phyloP scores from a whole-genome alignment of 2,113 vertebrate species.

The Sylvicapra grimmia region DNA sequence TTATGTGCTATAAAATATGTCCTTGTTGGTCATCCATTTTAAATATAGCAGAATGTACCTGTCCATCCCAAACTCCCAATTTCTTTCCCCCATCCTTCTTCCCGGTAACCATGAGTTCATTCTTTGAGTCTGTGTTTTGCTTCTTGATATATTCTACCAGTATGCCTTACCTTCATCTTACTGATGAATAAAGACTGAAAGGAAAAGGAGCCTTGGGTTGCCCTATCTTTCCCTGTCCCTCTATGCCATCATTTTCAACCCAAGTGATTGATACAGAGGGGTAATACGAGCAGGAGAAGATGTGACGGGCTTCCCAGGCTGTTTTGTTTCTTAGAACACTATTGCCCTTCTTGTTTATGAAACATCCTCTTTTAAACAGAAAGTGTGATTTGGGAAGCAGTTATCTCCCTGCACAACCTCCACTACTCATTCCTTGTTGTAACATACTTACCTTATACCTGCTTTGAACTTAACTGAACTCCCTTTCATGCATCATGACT shows the following conservation, averaged over 20 bases:
- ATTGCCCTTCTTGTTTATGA: background rate
- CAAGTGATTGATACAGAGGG: background rate
- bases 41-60: background rate
- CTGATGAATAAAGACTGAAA: background rate
- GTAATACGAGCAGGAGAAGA: background rate
- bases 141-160: background rate
- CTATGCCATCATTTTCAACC: background rate
- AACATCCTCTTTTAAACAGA: background rate
- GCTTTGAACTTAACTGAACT: background rate
- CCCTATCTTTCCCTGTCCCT: background rate
- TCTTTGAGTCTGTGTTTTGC: background rate
- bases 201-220: background rate
- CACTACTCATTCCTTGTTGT: background rate
- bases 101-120: background rate
- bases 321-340: background rate
- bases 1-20: background rate
- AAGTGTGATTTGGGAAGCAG: background rate
- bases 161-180: background rate
- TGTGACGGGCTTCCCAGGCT: background rate
- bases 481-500: background rate
- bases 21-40: background rate
- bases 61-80: background rate
- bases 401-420: background rate
- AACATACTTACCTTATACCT: background rate
- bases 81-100: background rate